Base-by-base conservation (phyloP, 1,140 invertebrate genomes). In the Hylaeus volcanicus region DNA sequence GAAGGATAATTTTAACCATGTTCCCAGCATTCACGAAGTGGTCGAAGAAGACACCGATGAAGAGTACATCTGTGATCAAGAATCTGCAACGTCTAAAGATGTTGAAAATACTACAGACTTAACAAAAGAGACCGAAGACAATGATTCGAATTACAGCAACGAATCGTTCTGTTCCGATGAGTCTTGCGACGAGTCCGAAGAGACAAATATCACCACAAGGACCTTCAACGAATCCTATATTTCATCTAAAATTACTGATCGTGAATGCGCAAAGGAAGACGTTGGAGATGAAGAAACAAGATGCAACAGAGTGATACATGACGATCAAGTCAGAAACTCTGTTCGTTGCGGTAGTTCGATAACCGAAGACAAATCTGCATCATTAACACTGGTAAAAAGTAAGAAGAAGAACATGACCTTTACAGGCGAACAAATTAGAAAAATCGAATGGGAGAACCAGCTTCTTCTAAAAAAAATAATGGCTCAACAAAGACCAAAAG, bases 371-470 rank as follows among this genome's bases (percentile, higher is more conserved):
- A 58, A 26, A 4, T 69, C 55, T 15, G 11, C n/a, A 12, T 6
- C 2, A 12, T 14, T 41, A 2, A 78, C 39, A 9, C 26, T 75
- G 6, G 37, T 60, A 5, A 85, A 14, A 15, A 71, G 48, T 8
- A 83, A 37, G 73, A 81, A 87, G 61, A 90, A 73, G 83, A 94
- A 94, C 76, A 93, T 94, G 92, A 94, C 92, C 66, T 94, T 94
- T 75, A 90, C 91, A 5, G 93, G 93, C 64, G 91, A 91, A 14
- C 88, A 94, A 79, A 87, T 92, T 48, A 82, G 93, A 12, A 90
- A 86, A 85, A 94, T 94, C 58, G 93, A 94, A 74, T 82, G 89
- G 45, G 93, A 94, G 39, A 94, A 94, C 87, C 90, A 92, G 58
- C 85, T 91, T 79, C 82, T 94, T 12, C 79, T 94, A 37, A 91